These are phyloP conservation scores for Nemapogon koenigi DNA, from an alignment of 2,888 invertebrate species.

Conservation along the genomic window DNA sequence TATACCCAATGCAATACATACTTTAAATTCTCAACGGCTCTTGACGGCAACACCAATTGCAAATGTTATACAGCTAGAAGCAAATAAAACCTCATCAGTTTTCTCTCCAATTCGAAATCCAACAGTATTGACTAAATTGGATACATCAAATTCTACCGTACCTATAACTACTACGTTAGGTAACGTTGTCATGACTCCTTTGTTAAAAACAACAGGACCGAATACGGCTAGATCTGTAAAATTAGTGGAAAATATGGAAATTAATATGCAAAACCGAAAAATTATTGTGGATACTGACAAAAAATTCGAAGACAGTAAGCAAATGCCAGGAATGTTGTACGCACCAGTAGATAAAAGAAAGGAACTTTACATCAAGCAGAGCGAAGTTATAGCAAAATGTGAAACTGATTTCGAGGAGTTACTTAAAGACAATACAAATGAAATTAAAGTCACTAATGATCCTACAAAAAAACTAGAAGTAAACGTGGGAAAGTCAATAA, in stretches of 20 bases:
- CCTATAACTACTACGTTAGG: constrained; percentile 33
- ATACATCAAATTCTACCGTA: constrained; percentile 30
- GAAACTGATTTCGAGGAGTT: constrained; percentile 60
- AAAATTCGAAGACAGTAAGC: constrained; percentile 17
- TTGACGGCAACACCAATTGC: constrained; percentile 35
- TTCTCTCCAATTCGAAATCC: constrained; percentile 44
- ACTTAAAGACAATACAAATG: constrained; percentile 54
- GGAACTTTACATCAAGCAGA: constrained; percentile 16
- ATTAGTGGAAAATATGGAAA: constrained; percentile 12
- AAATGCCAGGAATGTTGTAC: constrained; percentile 17
- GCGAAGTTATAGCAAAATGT: constrained; percentile 34
- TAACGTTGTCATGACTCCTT: constrained; percentile 43
- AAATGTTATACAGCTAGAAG: constrained; percentile 40
- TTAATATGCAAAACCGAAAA: neutral
- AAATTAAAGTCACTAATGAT: constrained; percentile 50
- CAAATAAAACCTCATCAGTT: constrained; percentile 41
- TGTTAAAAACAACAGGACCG: constrained; percentile 34
- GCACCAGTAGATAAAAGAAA: constrained; percentile 23
- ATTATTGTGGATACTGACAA: constrained; percentile 10
- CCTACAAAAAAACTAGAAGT: constrained; percentile 48
- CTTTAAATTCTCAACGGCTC: constrained; percentile 39
- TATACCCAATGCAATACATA: constrained; percentile 48
- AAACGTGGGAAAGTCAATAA: constrained; percentile 42
- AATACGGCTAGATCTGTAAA: constrained; percentile 31
- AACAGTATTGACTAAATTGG: constrained; percentile 38